Percentiles rank a stretch among this genome's conserved stretches.
phyloP scores from a whole-genome alignment of 2,888 invertebrate species.

The Eumerus sabulonum region DNA sequence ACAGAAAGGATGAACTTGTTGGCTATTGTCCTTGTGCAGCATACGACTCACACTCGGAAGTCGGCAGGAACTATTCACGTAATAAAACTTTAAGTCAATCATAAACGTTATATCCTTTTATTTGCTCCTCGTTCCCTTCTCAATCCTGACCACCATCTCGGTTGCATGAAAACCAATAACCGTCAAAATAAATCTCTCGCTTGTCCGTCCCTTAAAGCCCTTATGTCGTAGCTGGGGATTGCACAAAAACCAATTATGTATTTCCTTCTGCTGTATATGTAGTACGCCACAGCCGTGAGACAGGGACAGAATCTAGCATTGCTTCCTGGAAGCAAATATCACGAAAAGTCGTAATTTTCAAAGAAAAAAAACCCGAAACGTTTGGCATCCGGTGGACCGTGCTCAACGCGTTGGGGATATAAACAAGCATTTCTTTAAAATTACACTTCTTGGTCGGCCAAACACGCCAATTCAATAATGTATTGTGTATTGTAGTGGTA shows the following conservation, averaged over 20 bases:
- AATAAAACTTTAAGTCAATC: conserved; percentile 64
- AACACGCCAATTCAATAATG: conserved; percentile 21
- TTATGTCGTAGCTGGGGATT: background rate
- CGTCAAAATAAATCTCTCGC: conserved; percentile 42
- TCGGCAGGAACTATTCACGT: conserved; percentile 42
- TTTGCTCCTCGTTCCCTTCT: background rate
- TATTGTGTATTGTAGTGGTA: too few species aligned
- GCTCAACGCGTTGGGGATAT: too few species aligned
- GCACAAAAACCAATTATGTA: conserved; percentile 39
- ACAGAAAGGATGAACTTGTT: conserved; percentile 58
- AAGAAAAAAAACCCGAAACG: too few species aligned
- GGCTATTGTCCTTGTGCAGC: conserved; percentile 38
- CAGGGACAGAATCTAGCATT: too few species aligned
- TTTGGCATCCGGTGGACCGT: too few species aligned
- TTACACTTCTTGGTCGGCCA: conserved; percentile 27
- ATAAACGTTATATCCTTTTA: conserved; percentile 53
- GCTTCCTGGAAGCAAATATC: background rate
- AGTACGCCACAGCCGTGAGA: conserved; percentile 35
- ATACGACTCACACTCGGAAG: conserved; percentile 28
- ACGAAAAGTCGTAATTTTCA: background rate
- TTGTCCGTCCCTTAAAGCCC: conserved; percentile 6
- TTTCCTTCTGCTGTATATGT: conserved; percentile 10
- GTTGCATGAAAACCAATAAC: conserved; percentile 45
- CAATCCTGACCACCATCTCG: background rate
- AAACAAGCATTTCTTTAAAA: conserved; percentile 18